Percentiles rank a stretch among this genome's conserved stretches.
Conservation (phyloP, 2,113 vertebrate species). For the Gobio gobio region DNA sequence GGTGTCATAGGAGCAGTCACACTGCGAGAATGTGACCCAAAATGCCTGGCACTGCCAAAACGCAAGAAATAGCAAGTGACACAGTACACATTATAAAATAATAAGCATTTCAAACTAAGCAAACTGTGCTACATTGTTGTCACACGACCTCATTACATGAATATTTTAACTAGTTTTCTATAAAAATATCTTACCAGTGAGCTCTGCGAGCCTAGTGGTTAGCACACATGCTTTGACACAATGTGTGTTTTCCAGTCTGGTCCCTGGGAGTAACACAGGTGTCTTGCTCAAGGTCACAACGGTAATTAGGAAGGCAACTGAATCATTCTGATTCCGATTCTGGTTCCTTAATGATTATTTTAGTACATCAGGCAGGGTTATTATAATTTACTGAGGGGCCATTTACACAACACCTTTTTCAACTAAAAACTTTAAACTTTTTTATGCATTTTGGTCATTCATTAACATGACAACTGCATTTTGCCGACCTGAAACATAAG, state of each 20-base stretch:
- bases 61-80: not conserved
- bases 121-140: not conserved
- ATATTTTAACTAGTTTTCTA: not conserved
- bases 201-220: not conserved
- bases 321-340: not conserved
- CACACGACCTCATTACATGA: not conserved
- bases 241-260: not conserved
- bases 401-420: no score
- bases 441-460: no score
- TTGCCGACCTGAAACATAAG: no score
- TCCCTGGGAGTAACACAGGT: not conserved
- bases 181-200: not conserved
- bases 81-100: slow-evolving; percentile 27
- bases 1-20: slow-evolving; percentile 10
- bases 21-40: not conserved
- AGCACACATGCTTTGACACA: not conserved
- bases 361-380: not conserved
- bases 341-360: not conserved
- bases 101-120: slow-evolving; percentile 11
- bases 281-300: not conserved
- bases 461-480: no score
- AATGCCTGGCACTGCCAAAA: not conserved
- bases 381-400: not conserved
- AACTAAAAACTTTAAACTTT: no score
- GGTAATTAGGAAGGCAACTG: not conserved